Evolutionary conservation across 2,113 vertebrate species (phyloP), one percentile per base, ranked within the genome.

Genomic region (Thamnophis sirtalis): DNA sequence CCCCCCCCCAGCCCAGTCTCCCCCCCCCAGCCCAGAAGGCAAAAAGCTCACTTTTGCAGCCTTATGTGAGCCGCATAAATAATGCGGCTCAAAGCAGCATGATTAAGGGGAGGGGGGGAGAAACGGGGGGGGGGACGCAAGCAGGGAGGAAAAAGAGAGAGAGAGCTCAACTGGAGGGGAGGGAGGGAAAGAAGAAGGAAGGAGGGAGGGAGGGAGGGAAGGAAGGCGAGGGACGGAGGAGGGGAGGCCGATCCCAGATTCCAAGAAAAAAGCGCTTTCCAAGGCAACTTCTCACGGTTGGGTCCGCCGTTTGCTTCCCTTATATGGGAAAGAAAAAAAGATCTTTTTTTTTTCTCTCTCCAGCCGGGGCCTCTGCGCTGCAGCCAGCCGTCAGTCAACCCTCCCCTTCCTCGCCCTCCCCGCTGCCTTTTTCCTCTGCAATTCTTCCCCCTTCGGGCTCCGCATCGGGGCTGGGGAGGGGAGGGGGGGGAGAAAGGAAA

Each of bases 291-390:
- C 91, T 55, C 89, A 80, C 56, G 84, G 73, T 85, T 89, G 22
- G 22, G 80, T 38, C 55, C 4, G 89, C 53, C 3, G 24, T 8
- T 8, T 3, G 54, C 60, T 90, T 93, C 89, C 92, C 92, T 88
- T 93, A 93, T 91, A 93, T 88, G 92, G 92, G 53, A 60, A 93
- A 33, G 87, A 55, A 87, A 91, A 92, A 7, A 88, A 48, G 11
- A 43, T 43, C 43, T 51, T 51, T 13, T 53, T 51, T 51, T 51
- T 51, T 51, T 51, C 9, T 51, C 10, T 51, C 9, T 9, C 11
- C 51, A 53, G 51, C 51, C 51, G 51, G n/a, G 89, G 38, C 60
- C 86, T 55, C 91, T 51, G 3, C 49, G 84, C 56, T 58, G 90
- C 8, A 24, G 49, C 38, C 2, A 21, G 55, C 33, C 51, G 33